A percentile compares a stretch with the other conserved stretches of the same genome.
phyloP scores from a whole-genome alignment of 2,797 vertebrate species.

The Catharus ustulatus region DNA sequence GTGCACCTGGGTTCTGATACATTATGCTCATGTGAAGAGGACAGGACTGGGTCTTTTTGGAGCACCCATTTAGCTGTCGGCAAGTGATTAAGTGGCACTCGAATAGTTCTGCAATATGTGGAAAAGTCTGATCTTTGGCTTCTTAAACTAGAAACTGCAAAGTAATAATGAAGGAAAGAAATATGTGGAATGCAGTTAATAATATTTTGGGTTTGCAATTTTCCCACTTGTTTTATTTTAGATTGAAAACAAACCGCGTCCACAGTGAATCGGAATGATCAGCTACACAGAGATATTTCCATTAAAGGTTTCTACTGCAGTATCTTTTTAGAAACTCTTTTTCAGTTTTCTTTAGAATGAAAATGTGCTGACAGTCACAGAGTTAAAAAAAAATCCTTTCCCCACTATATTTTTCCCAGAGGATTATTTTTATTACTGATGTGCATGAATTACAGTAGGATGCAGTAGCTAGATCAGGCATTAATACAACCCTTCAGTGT shows the following conservation, averaged over 20 bases:
- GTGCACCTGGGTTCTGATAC: constrained; percentile 55
- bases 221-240: neutral
- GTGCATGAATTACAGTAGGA: constrained; percentile 41
- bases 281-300: neutral
- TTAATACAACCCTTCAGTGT: constrained; percentile 34
- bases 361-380: constrained; percentile 26
- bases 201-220: constrained; percentile 23
- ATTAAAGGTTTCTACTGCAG: constrained; percentile 16
- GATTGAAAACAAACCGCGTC: neutral
- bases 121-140: constrained; percentile 50
- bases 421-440: constrained; percentile 57
- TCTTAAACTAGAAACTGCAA: constrained; percentile 10
- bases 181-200: neutral
- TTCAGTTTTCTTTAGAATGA: constrained; percentile 11
- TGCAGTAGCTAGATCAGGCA: constrained; percentile 21
- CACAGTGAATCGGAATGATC: neutral
- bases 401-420: constrained; percentile 21
- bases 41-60: constrained; percentile 33
- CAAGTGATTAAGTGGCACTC: constrained; percentile 62
- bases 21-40: constrained; percentile 45
- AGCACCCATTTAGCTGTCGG: constrained; percentile 40
- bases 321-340: neutral
- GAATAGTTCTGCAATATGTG: neutral
- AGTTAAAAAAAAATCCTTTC: constrained; percentile 5
- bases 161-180: constrained; percentile 29